Base-by-base conservation (phyloP, 2,888 invertebrate genomes). In the Odontothrips loti region DNA sequence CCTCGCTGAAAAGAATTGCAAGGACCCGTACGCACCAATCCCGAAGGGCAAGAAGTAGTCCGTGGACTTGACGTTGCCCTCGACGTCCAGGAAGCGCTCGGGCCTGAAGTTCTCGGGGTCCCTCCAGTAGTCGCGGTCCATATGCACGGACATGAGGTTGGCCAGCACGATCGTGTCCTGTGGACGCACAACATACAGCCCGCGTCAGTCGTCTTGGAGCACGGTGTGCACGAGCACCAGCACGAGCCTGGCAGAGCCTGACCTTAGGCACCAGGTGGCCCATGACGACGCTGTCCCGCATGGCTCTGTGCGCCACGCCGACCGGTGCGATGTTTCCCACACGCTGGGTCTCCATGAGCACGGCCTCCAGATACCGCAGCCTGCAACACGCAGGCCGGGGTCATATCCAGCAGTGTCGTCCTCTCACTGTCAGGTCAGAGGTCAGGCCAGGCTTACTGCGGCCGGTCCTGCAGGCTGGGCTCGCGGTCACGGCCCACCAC, bases 41-140 rank as follows among this genome's bases (percentile, higher is more conserved):
- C 89, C 89, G 82, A 89, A 89, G 11, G 85, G 83, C 10, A 88
- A 82, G 6, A 88, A 82, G 63, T 86, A 86, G 8, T 87, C 86
- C 47, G 86, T 85, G 0, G 86, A 82, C 20, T 84, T 83, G 0
- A 86, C 79, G 80, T 84, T 82, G 15, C 85, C 84, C 8, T 86
- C 85, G 12, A 86, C 81, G 80, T 86, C 85, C 11, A 93, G 85
- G 85, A 92, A 93, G 83, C 93, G 88, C 85, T 92, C 92, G 0
- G 93, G 93, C 4, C 90, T 87, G 85, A 93, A 93, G 2, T 84
- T 86, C 47, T 91, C 87, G 0, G 93, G 93, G 84, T 93, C 90
- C 0, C 87, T 87, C 90, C 91, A 93, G 82, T 90, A 87, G 0
- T 88, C 85, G 47, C 88, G 86, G 84, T 92, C 90, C 86, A 90